A percentile compares a stretch with the other conserved stretches of the same genome.
phyloP scores from a whole-genome alignment of 2,113 vertebrate genomes.

The Cryptotis parvus region DNA sequence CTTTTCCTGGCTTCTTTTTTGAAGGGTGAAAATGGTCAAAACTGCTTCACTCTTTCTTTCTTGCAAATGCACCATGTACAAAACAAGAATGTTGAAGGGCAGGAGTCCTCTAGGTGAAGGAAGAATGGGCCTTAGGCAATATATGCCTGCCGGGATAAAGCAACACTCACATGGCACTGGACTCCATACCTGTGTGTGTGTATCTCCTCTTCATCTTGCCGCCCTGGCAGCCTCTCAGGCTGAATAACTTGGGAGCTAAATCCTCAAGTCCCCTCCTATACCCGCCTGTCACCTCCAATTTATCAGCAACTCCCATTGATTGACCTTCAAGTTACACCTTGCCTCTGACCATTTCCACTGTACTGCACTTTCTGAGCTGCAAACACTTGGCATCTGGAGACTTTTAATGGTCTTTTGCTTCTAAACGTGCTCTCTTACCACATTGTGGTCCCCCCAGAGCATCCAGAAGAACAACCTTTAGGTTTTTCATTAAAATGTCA shows the following conservation, averaged over 20 bases:
- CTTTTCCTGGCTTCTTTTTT: background rate
- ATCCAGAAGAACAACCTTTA: background rate
- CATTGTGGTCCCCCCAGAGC: background rate
- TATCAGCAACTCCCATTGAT: background rate
- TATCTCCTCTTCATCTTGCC: background rate
- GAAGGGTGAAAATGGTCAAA: background rate
- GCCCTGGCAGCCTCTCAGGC: background rate
- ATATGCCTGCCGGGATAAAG: rapidly evolving
- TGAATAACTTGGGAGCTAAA: background rate
- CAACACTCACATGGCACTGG: background rate
- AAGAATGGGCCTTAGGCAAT: background rate
- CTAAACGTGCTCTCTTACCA: background rate
- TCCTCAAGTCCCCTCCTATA: background rate
- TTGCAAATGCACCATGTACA: background rate
- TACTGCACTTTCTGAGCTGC: background rate
- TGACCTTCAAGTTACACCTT: background rate
- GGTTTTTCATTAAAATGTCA: background rate
- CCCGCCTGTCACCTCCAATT: background rate
- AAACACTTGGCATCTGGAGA: background rate
- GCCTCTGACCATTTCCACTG: background rate
- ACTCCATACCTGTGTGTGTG: background rate
- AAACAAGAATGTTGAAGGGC: background rate
- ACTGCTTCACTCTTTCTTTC: constrained; percentile 3
- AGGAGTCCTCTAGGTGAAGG: background rate
- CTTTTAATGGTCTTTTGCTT: background rate